A percentile compares a stretch with the other conserved stretches of the same genome.
These are phyloP conservation scores for Heliconius cydno DNA, from an alignment of 2,888 invertebrate species.

Conservation along the genomic window DNA sequence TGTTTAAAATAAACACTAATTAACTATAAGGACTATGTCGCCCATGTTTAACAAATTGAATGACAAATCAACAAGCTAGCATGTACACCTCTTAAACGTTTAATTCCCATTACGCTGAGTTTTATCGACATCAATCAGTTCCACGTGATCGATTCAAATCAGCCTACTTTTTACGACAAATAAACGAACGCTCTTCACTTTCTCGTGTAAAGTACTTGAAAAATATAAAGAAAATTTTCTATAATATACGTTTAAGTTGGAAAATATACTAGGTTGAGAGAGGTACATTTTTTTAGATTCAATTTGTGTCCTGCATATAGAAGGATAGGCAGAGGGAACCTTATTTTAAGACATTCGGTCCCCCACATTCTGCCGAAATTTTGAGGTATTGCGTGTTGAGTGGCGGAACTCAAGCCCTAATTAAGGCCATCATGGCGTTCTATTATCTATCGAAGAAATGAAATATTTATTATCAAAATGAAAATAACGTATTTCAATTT, in stretches of 20 bases:
- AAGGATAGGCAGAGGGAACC: no score
- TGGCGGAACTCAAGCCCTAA: no score
- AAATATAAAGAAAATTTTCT: background rate
- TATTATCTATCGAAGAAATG: no score
- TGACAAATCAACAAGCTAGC: background rate
- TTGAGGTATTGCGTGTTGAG: no score
- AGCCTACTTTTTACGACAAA: slow-evolving; percentile 44
- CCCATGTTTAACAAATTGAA: background rate
- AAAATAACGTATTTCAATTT: no score
- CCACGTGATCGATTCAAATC: slow-evolving; percentile 47
- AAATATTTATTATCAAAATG: no score
- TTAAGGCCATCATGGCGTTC: no score
- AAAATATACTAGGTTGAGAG: no score
- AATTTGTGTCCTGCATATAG: no score
- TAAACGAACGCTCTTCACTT: slow-evolving; percentile 28
- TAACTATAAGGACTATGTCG: background rate
- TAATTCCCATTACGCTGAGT: slow-evolving; percentile 41
- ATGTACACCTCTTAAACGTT: slow-evolving; percentile 32
- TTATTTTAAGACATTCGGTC: no score
- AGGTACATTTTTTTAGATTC: no score
- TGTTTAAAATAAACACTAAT: background rate
- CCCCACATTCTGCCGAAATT: no score
- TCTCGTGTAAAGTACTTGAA: slow-evolving; percentile 7
- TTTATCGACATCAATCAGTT: slow-evolving; percentile 48
- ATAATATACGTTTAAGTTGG: background rate